Conservation (phyloP, 2,797 vertebrate species). For the Malacoctenus gilli region DNA sequence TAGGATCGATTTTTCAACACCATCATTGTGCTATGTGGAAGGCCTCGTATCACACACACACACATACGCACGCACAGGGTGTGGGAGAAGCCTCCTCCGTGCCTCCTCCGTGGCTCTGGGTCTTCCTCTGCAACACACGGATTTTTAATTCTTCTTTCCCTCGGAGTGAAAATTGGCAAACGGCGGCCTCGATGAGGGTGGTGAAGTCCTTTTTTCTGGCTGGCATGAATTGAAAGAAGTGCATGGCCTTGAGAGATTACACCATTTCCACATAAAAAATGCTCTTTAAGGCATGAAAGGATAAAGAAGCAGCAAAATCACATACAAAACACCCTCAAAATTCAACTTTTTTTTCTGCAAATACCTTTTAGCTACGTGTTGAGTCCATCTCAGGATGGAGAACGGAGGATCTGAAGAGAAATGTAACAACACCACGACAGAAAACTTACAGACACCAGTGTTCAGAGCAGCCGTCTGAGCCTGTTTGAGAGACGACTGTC, state of each 20-base stretch:
- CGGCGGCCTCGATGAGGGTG: conserved; percentile 12
- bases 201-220: conserved; percentile 22
- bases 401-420: no score
- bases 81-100: conserved; percentile 14
- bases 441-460: no score
- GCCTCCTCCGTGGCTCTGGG: conserved; percentile 20
- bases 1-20: no score
- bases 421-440: no score
- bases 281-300: conserved; percentile 7
- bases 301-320: conserved; percentile 12
- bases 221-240: conserved; percentile 37
- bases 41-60: no score
- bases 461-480: no score
- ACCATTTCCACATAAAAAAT: conserved; percentile 31
- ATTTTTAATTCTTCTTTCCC: conserved; percentile 36
- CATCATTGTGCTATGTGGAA: no score
- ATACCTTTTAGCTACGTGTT: not conserved
- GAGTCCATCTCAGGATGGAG: not conserved
- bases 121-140: conserved; percentile 32
- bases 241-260: conserved; percentile 27
- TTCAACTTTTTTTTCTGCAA: conserved; percentile 1
- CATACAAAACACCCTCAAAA: not conserved
- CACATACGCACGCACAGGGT: conserved; percentile 2
- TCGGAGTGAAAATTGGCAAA: conserved; percentile 40
- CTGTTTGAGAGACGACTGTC: not conserved